phyloP scores from a whole-genome alignment of 37 sponge, comb jelly and placozoan genomes.

The Crambe crambe region DNA sequence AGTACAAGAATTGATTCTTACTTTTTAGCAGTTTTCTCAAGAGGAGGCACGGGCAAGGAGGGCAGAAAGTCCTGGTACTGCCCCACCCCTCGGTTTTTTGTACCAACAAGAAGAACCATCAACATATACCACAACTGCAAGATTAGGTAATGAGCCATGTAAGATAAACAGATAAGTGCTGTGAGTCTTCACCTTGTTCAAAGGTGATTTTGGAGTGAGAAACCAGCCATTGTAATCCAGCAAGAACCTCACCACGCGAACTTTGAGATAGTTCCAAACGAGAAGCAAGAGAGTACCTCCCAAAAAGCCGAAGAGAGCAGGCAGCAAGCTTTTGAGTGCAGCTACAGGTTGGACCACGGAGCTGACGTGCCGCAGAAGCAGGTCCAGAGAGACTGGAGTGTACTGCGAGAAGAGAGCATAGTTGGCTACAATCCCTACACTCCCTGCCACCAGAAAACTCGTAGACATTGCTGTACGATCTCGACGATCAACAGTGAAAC shows the following conservation, averaged over 20 bases:
- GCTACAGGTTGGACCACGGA: constrained; percentile 33
- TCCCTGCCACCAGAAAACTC: constrained; percentile 42
- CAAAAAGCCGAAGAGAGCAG: constrained; percentile 50
- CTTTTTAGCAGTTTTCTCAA: constrained; percentile 64
- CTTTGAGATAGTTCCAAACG: constrained; percentile 56
- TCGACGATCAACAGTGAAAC: neutral
- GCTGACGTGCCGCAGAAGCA: constrained; percentile 21
- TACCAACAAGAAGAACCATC: constrained; percentile 50
- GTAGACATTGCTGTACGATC: constrained; percentile 11
- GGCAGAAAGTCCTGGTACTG: constrained; percentile 71
- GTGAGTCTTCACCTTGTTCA: constrained; percentile 38
- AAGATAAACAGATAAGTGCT: neutral
- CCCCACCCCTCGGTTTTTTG: constrained; percentile 36
- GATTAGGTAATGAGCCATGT: neutral
- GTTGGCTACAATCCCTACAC: constrained; percentile 61
- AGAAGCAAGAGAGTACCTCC: constrained; percentile 51
- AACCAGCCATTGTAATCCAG: constrained; percentile 76
- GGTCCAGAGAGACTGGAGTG: neutral
- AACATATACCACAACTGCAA: constrained; percentile 67
- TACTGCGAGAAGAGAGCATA: constrained; percentile 47
- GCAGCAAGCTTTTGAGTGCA: constrained; percentile 24
- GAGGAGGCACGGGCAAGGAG: constrained; percentile 69
- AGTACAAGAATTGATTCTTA: neutral
- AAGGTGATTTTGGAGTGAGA: constrained; percentile 50
- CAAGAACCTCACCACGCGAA: constrained; percentile 44